Evolutionary conservation across 2,888 invertebrate species (phyloP).

Genomic region (Microplitis deprimator): DNA sequence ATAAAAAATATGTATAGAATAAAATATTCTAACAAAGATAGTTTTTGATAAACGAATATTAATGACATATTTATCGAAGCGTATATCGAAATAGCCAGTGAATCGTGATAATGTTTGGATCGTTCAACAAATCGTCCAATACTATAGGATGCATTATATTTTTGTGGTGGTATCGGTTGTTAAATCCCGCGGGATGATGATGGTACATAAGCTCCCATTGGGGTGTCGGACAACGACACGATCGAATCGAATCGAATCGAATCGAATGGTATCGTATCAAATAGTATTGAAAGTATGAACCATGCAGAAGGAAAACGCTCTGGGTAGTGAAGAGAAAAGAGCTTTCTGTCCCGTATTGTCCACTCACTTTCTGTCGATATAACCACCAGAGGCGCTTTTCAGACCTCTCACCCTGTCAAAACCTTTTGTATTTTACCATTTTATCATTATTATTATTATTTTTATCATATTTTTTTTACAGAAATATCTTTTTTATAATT

Average conservation of each 20-base stretch:
- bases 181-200: constrained; percentile 23
- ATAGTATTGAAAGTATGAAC: neutral
- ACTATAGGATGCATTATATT: constrained; percentile 30
- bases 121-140: constrained; percentile 40
- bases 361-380: constrained; percentile 16
- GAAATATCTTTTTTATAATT: neutral
- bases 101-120: constrained; percentile 39
- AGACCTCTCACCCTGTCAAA: constrained; percentile 17
- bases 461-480: constrained; percentile 27
- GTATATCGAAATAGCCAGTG: constrained; percentile 24
- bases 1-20: neutral
- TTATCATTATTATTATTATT: constrained; percentile 18
- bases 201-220: neutral
- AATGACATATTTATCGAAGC: constrained; percentile 40
- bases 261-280: neutral
- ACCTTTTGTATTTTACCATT: constrained; percentile 35
- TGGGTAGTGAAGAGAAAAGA: constrained; percentile 25
- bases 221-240: neutral
- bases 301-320: no score
- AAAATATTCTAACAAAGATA: constrained; percentile 11
- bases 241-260: neutral
- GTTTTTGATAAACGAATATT: constrained; percentile 39
- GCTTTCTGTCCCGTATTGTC: constrained; percentile 29
- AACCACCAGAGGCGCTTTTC: constrained; percentile 25
- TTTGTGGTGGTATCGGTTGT: constrained; percentile 21